Base-by-base conservation (phyloP, 2,797 vertebrate genomes). In the Clarias platycephalus region DNA sequence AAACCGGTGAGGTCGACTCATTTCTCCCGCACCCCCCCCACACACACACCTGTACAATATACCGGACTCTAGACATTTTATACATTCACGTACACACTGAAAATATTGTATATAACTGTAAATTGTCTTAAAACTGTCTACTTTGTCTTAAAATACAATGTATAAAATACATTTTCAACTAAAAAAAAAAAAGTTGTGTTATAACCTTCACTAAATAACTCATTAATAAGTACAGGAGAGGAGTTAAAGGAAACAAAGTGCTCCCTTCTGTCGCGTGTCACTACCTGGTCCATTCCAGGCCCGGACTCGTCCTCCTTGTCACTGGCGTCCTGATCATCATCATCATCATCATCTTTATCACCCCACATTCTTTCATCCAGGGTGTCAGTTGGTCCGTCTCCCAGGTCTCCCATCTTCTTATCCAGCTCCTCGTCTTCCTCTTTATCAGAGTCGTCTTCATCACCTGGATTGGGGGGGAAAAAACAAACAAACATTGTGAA, bases 301-400 rank as follows among this genome's bases (percentile, higher is more conserved):
- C 98, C 97, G 10, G 93, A 96, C 93, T 99, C 97, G 88, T 98
- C 97, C 89, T 95, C 93, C 62, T 94, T 90, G 75, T 96, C 95
- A 55, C 91, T 94, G n/a, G 90, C 89, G 18, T 94, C 95, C 3
- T 93, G 89, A 0, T 96, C 94, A 0, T 95, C 94, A 0, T 96
- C 95, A 0, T 96, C 95, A 0, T 96, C 76, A 0, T 77, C 74
- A 0, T 63, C 93, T 0, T 97, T 95, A 85, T 97, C 97, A 0
- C 97, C 98, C 98, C 98, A 99, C 88, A 99, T 95, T 80, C 98
- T 96, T 92, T 99, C 98, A 89, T 99, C 97, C 79, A 99, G 93
- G 83, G 97, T 97, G 85, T 98, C 96, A 0, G 97, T 95, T 90
- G 98, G 95, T 66, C 96, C 97, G 67, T 97, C 95, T 77, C 94